Base-by-base conservation (phyloP, 2,888 invertebrate species). In the Trachelus iudaicus region DNA sequence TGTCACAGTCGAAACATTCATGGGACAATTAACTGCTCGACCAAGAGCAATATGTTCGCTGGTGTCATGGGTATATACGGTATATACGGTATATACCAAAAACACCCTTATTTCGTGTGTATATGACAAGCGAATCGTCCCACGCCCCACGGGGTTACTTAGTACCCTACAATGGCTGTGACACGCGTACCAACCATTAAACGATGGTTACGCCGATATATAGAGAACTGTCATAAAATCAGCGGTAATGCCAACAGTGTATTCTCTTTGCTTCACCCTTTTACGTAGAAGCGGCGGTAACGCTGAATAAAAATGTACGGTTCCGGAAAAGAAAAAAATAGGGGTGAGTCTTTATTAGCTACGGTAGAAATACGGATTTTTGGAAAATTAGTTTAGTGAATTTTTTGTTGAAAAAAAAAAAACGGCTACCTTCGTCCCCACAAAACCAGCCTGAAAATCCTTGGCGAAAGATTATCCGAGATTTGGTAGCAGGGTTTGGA, bases 181-280 rank as follows among this genome's bases (percentile, higher is more conserved):
- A 83, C 85, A 86, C 86, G 85, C 85, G 86, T 80, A 79, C 79
- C 73, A 76, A 75, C 83, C 85, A 85, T 86, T 85, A 86, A 84
- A 79, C 81, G 81, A 81, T 84, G 82, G 83, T 84, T 84, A 82
- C 81, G 69, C 82, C 77, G 76, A 81, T 83, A 81, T 82, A 81
- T 80, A 23, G 56, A 56, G 37, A 76, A 77, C 76, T 68, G 76
- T 79, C 68, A 33, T 23, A 76, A 68, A 76, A 77, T 79, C 79
- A 69, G 68, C 75, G 71, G 74, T 34, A 74, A 74, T 74, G 34
- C 74, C 35, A n/a, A 37, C 37, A 71, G 71, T 71, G 15, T 34
- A 13, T 34, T 34, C 71, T 34, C 34, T 71, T 9, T 34, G 71
- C 71, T 56, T 56, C 23, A 4, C 9, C 56, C 56, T 56, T 56